Evolutionary conservation across 2,888 invertebrate species (phyloP), one percentile per base, ranked within the genome.

Genomic region (Parnassius mnemosyne): DNA sequence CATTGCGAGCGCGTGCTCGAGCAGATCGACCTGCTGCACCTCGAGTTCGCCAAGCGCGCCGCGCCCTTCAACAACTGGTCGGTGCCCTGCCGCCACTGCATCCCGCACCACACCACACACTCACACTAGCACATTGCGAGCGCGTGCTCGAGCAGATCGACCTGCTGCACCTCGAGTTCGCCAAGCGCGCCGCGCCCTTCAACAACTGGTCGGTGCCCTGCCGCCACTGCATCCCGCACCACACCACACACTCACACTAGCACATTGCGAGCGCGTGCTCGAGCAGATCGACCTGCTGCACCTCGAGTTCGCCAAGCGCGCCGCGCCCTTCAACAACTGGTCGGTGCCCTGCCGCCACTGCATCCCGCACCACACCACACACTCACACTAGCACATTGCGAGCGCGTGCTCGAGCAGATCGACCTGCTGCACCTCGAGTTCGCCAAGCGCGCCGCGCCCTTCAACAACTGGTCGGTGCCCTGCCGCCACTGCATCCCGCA

Each of bases 281-380:
- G 98, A 98, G 90, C 97, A 97, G 92, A 98, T 99, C 87, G 99
- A 99, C 89, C 96, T 97, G 74, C 94, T 98, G 76, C 98, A 99
- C 85, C 94, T 99, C 83, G 99, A 99, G 92, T 99, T 99, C 89
- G 99, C 99, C 74, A 99, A 99, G 92, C 94, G 99, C 74, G 99
- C 99, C 72, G 99, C 99, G 79, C 99, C 99, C 57, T 99, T 99
- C 94, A 98, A 98, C 93, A 98, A 98, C 93, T 98, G 98, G 98
- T 91, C 58, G 58, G 47, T 47, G 47, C 34, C 34, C 34, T 34
- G 5, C 34, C 34, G 34, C 34, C 5, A 34, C 34, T 34, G 34
- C 34, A 7, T 34, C 34, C 5, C 34, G 3, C 34, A 34, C 34
- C 20, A 20, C 20, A 20, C 20, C 20, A 20, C 20, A 20, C 20